Evolutionary conservation across 2,888 invertebrate species (phyloP).

Genomic region (Ditula angustiorana): DNA sequence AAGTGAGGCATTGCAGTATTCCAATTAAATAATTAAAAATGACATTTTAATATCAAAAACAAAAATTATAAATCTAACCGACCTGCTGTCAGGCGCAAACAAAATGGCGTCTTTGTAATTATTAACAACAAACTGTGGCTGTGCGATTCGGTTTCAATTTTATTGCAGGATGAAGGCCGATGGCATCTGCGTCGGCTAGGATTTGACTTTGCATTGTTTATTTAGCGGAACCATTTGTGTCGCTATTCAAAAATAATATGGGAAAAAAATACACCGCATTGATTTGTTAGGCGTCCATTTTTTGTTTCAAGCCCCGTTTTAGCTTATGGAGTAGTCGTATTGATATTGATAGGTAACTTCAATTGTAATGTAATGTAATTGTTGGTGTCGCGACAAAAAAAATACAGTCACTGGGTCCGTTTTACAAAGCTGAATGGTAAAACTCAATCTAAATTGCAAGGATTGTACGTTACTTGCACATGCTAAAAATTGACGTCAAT

Average conservation of each 20-base stretch:
- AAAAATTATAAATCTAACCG: neutral
- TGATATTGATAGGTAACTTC: neutral
- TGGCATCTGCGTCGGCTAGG: slow-evolving; percentile 75
- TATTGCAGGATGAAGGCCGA: slow-evolving; percentile 67
- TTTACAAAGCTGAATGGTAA: too few species aligned
- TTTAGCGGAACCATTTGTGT: slow-evolving; percentile 75
- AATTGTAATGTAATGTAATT: neutral
- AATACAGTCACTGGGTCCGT: neutral
- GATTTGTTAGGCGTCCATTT: slow-evolving; percentile 36
- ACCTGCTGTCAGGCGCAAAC: slow-evolving; percentile 54
- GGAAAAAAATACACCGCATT: slow-evolving; percentile 47
- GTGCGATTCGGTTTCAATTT: slow-evolving; percentile 73
- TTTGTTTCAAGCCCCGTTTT: slow-evolving; percentile 6
- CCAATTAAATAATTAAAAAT: neutral
- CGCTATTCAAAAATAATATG: slow-evolving; percentile 52
- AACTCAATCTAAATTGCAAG: too few species aligned
- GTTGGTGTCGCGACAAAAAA: neutral
- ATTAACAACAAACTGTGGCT: slow-evolving; percentile 78
- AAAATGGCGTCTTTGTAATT: slow-evolving; percentile 82
- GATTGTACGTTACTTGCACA: too few species aligned
- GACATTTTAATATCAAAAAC: neutral
- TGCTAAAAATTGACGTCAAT: too few species aligned
- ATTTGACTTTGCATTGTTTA: slow-evolving; percentile 71
- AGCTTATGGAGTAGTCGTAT: neutral
- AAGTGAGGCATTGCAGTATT: too few species aligned